Evolutionary conservation across 2,888 invertebrate species (phyloP), one percentile per base, ranked within the genome.

Genomic region (Mythimna impura): DNA sequence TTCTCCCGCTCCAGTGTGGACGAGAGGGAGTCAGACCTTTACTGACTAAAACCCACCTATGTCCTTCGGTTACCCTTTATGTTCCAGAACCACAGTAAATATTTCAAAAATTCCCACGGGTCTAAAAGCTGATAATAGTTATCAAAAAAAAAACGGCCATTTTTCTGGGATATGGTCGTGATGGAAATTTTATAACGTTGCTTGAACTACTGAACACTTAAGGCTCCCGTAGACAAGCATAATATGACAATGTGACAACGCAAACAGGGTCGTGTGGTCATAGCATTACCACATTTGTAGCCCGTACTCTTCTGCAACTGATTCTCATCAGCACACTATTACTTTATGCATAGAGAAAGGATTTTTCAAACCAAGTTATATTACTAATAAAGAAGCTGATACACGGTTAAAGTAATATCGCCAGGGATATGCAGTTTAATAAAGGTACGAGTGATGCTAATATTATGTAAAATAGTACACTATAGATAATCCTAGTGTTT

Each of bases 341-440:
- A 9, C 7, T 3, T 40, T 67, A 14, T 9, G 12, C 3, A 5
- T 17, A 17, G 8, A 17, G 1, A 5, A 47, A 57, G 14, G 12
- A 43, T 1, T 30, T 67, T 66, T 3, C 20, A 10, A 43, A 40
- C 2, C 0, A 40, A 34, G 4, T 71, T 22, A 54, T 64, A 55
- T 63, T 54, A n/a, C 7, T 2, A 25, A n/a, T 0, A 1, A 30
- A 64, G 9, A 1, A 63, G 5, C 20, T 4, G 3, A 20, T 17
- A 34, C 40, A 20, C 12, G 9, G 14, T 14, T 17, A 22, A n/a
- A 22, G 17, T 65, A 30, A 10, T 50, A 75, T 60, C 8, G 8
- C 12, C 22, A 54, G 9, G 14, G 36, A 40, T 70, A 61, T 60
- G 54, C 12, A 54, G 40, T 78, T 61, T 78, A 76, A 76, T 76